These are phyloP conservation scores for Phasia obesa DNA, from an alignment of 2,888 invertebrate species.

Conservation along the genomic window DNA sequence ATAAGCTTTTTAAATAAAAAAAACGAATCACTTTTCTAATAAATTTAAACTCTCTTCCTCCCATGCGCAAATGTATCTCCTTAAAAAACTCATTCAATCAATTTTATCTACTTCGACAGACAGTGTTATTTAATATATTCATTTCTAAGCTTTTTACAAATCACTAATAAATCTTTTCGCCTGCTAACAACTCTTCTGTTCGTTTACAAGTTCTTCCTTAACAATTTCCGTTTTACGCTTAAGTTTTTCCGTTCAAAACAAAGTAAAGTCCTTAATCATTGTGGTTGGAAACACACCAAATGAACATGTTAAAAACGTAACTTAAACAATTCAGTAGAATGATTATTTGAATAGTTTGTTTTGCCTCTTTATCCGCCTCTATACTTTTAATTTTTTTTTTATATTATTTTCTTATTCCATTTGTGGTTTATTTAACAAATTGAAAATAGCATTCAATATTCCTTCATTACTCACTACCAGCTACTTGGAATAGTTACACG, in stretches of 20 bases:
- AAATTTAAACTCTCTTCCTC: neutral
- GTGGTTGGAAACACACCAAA: slow-evolving; percentile 12
- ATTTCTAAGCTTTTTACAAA: neutral
- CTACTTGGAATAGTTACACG: neutral
- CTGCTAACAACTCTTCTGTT: slow-evolving; percentile 20
- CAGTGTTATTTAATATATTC: neutral
- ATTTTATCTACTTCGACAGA: neutral
- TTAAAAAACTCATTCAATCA: neutral
- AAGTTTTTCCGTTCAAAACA: slow-evolving; percentile 37
- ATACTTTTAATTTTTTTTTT: neutral
- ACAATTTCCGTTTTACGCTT: slow-evolving; percentile 47
- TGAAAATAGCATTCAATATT: neutral
- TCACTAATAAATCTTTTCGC: slow-evolving; percentile 8
- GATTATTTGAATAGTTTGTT: slow-evolving; percentile 54
- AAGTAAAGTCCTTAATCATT: slow-evolving; percentile 48
- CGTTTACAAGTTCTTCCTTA: slow-evolving; percentile 39
- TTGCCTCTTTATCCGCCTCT: too few relatives aligned
- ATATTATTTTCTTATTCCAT: neutral
- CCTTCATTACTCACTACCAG: neutral
- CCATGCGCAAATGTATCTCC: too few relatives aligned
- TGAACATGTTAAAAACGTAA: slow-evolving; percentile 17
- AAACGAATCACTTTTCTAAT: neutral
- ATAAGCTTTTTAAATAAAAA: neutral
- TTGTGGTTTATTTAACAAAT: slow-evolving; percentile 22
- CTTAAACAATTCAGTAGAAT: slow-evolving; percentile 26